A percentile compares a stretch with the other conserved stretches of the same genome.
phyloP scores from a whole-genome alignment of 92 coral and sea anemone genomes.

The Isaurus tuberculatus region DNA sequence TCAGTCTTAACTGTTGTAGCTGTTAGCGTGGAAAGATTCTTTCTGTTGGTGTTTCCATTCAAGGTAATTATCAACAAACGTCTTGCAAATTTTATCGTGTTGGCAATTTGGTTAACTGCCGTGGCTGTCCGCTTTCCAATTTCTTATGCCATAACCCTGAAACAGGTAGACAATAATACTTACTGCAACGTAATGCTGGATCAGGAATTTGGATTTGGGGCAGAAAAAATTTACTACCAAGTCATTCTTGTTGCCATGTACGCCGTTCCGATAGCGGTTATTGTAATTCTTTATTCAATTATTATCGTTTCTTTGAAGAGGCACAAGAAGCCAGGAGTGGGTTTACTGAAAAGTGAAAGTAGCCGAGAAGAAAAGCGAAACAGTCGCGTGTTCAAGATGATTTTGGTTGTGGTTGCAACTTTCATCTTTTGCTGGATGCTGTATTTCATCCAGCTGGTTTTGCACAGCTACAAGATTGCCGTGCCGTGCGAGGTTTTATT shows the following conservation, averaged over 20 bases:
- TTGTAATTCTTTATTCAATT: slow-evolving; percentile 68
- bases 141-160: slow-evolving; percentile 58
- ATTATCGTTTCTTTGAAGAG: slow-evolving; percentile 63
- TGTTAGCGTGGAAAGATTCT: slow-evolving; percentile 73
- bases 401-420: slow-evolving; percentile 72
- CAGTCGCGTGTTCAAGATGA: slow-evolving; percentile 72
- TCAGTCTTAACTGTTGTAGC: slow-evolving; percentile 78
- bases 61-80: slow-evolving; percentile 58
- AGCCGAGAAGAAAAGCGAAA: slow-evolving; percentile 53
- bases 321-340: slow-evolving; percentile 49
- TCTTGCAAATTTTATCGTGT: slow-evolving; percentile 48
- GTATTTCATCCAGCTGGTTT: slow-evolving; percentile 68
- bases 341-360: slow-evolving; percentile 35
- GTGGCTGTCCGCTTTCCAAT: slow-evolving; percentile 67
- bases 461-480: slow-evolving; percentile 63
- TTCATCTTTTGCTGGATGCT: slow-evolving; percentile 78
- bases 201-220: slow-evolving; percentile 62
- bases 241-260: slow-evolving; percentile 68
- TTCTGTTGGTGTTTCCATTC: slow-evolving; percentile 76
- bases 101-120: slow-evolving; percentile 61
- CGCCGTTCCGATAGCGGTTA: slow-evolving; percentile 67
- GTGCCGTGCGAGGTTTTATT: slow-evolving; percentile 68
- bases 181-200: slow-evolving; percentile 69
- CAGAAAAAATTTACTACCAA: slow-evolving; percentile 67
- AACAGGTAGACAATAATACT: neutral